Evolutionary conservation across 2,113 vertebrate genomes (phyloP), one percentile per base, ranked within the genome.

Genomic region (Colossoma macropomum): DNA sequence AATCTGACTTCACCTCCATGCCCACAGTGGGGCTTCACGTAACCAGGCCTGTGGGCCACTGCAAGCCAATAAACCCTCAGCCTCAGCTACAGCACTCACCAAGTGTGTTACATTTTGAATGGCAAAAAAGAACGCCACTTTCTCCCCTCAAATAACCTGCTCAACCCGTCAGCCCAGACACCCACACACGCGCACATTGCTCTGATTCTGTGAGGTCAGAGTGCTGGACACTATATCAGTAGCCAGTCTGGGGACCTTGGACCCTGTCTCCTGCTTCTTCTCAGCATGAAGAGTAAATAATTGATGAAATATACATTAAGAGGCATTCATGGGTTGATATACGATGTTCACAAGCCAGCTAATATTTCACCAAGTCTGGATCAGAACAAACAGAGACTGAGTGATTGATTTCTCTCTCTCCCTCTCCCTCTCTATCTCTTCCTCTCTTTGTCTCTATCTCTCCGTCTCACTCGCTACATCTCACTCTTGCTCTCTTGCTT

Each of bases 261-360:
- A 66, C 52, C 72, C 50, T 54, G 62, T 59, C 74, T 81, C 34
- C 72, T 17, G 12, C 17, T 45, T 71, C 60, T 75, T 56, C 72
- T 74, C 32, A 15, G 45, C 60, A 75, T 68, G 28, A 48, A 54
- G 8, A 23, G 85, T 92, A 87, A 90, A 94, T 94, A 87, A 90
- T 94, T 93, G 89, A 95, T 94, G 91, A 79, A 84, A 91, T 90
- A 90, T 93, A 94, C 93, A 93, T 94, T 93, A 94, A 94, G 92
- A 88, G 63, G 88, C 79, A 88, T 92, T 90, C 88, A 78, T 72
- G 62, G 81, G 81, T 86, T 90, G 87, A 89, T 91, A 88, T 80
- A 85, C 78, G 69, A 89, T 79, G 89, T 91, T 93, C 86, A 85
- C 60, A 41, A 72, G 86, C 28, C 89, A 90, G 90, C 87, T 93